Conservation (phyloP, 2,888 invertebrate species). For the Exephanes ischioxanthus region DNA sequence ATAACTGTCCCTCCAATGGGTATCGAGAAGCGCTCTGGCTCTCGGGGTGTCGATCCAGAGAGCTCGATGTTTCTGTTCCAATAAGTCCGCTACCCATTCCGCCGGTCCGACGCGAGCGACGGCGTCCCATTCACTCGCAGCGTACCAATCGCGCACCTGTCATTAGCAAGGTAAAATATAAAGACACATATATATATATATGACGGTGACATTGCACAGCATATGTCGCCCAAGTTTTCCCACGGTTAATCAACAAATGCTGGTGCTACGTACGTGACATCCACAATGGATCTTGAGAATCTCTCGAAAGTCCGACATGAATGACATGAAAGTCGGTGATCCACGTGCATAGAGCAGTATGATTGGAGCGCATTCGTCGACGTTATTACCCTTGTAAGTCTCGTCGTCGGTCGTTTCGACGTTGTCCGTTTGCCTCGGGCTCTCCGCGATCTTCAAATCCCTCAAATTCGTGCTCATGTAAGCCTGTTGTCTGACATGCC, state of each 20-base stretch:
- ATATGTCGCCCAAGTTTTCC: background rate
- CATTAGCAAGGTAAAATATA: constrained; percentile 13
- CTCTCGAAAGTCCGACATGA: constrained; percentile 74
- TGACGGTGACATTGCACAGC: background rate
- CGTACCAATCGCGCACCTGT: constrained; percentile 80
- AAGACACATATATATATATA: background rate
- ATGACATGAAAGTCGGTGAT: constrained; percentile 71
- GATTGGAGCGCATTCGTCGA: constrained; percentile 67
- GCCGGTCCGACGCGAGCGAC: constrained; percentile 76
- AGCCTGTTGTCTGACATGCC: constrained; percentile 23
- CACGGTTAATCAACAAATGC: background rate
- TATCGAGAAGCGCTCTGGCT: constrained; percentile 71
- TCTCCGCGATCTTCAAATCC: constrained; percentile 43
- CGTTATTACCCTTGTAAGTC: constrained; percentile 33
- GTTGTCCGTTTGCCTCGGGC: constrained; percentile 51
- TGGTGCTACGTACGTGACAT: constrained; percentile 71
- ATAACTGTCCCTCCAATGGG: constrained; percentile 44
- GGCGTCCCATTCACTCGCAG: constrained; percentile 75
- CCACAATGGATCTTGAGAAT: constrained; percentile 70
- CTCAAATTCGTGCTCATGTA: constrained; percentile 63
- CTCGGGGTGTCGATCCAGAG: constrained; percentile 78
- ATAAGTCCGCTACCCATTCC: constrained; percentile 76
- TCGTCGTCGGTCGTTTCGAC: constrained; percentile 67
- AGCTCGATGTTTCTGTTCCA: constrained; percentile 72
- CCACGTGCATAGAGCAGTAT: constrained; percentile 74